Conservation (phyloP, 1,140 invertebrate genomes). For the Brachionus rotundiformis region DNA sequence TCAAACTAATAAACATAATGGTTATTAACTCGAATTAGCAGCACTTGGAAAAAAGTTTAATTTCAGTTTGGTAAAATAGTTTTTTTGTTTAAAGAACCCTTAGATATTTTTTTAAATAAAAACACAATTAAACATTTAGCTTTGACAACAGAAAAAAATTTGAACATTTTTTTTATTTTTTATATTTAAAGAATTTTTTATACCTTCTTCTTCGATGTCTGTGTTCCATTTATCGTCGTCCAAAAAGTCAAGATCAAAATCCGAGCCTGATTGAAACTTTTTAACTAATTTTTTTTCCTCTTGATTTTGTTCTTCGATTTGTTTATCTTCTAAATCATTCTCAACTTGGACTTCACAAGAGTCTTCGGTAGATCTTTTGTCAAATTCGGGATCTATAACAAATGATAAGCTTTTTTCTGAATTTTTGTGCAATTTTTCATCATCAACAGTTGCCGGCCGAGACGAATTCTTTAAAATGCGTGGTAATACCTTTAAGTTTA, state of each 20-base stretch:
- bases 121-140: slow-evolving; percentile 24
- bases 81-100: slow-evolving; percentile 8
- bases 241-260: slow-evolving; percentile 38
- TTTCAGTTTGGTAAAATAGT: background rate
- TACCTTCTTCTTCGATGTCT: slow-evolving; percentile 48
- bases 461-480: background rate
- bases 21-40: slow-evolving; percentile 8
- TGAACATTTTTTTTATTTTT: background rate
- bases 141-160: slow-evolving; percentile 5
- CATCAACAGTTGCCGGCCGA: slow-evolving; percentile 1
- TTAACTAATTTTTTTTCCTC: background rate
- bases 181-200: too few species aligned
- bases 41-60: slow-evolving; percentile 8
- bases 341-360: background rate
- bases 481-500: background rate
- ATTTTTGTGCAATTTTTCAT: background rate
- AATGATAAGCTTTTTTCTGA: background rate
- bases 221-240: slow-evolving; percentile 46
- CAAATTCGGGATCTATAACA: background rate
- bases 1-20: slow-evolving; percentile 20
- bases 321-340: too few species aligned
- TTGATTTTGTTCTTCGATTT: background rate
- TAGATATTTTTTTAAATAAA: slow-evolving; percentile 16
- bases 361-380: background rate
- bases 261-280: background rate